Base-by-base conservation (phyloP, 2,113 vertebrate genomes). In the Alouatta palliata region DNA sequence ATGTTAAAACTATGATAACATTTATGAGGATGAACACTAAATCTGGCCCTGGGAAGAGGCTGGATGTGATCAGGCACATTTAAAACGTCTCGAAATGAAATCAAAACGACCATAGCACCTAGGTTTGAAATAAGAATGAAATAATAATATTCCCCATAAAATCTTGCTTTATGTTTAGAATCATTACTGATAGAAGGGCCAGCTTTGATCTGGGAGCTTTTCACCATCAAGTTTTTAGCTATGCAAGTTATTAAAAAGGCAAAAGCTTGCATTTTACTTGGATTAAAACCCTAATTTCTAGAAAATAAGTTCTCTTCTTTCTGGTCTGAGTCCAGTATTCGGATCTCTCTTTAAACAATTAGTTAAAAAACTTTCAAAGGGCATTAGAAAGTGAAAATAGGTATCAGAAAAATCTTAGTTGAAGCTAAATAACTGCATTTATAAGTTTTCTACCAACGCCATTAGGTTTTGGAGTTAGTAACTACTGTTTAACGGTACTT, bases 401-500 rank as follows among this genome's bases (percentile, higher is more conserved):
- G 37, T 25, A 45, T 71, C 64, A 79, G 47, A 47, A 56, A 56
- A 54, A 23, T 37, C 68, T 93, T 84, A 79, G 45, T 13, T 30
- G 54, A 94, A 75, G 75, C 56, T 76, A 61, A 88, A 49, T 54
- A 70, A 40, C 56, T 91, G 83, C 49, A 58, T 86, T 87, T 84
- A 54, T 95, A 61, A 90, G 81, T 70, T 71, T 82, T 90, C 90
- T 47, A 79, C n/a, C 77, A 68, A 80, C 21, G 58, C 37, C 82
- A 80, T 82, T 6, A 68, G 80, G 56, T 89, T 95, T 87, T 80
- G 79, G 96, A 97, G 43, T 91, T 43, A 94, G 79, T 73, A 95
- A 84, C 76, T 82, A 58, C 96, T 90, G 84, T 95, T 84, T 90
- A 58, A 83, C 73, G 8, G 77, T 92, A 96, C 96, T 98, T 97